phyloP scores from a whole-genome alignment of 2,113 vertebrate species.

The Upupa epops region DNA sequence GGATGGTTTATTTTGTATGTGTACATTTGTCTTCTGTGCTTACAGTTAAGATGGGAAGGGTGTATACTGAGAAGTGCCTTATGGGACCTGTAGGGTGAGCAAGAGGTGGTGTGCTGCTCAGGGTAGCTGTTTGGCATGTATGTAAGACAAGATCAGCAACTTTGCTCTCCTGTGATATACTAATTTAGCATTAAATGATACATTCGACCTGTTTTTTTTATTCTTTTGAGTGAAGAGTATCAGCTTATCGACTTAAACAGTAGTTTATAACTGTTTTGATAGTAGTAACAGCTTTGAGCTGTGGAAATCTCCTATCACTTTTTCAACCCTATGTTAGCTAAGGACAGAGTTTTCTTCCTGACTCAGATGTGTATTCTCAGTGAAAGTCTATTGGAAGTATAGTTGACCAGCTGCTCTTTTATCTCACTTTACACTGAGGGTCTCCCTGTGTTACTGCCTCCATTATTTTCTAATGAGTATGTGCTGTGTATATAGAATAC shows the following conservation, averaged over 20 bases:
- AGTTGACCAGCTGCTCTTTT: background rate
- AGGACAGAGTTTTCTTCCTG: background rate
- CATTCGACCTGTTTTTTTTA: background rate
- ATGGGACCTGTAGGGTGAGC: background rate
- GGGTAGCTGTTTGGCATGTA: background rate
- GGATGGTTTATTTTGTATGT: rapidly evolving
- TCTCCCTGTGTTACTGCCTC: background rate
- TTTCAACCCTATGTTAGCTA: background rate
- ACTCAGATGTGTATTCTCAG: background rate
- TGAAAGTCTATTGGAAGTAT: background rate
- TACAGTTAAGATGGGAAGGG: background rate
- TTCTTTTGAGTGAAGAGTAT: background rate
- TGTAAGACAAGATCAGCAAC: background rate
- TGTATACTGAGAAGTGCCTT: rapidly evolving
- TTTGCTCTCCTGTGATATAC: background rate
- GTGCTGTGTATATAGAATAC: background rate
- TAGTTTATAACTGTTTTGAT: background rate
- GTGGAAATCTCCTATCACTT: background rate
- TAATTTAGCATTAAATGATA: background rate
- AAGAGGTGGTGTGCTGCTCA: background rate
- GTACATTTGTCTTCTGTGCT: background rate
- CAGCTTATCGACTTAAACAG: background rate
- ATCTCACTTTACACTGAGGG: background rate
- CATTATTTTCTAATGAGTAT: background rate
- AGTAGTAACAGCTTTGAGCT: background rate